phyloP scores from a whole-genome alignment of 2,113 vertebrate genomes.

The human (Homo sapiens) region GRCh38 chr2:47871501-47872000 shows the following conservation, averaged over 20 bases:
- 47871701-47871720: not conserved
- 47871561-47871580: slow-evolving; percentile 23
- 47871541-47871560: not conserved
- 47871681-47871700: not conserved
- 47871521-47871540: not conserved
- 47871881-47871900: not conserved
- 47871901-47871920: not conserved
- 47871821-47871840: not conserved
- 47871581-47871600: not conserved
- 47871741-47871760: not conserved
- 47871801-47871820: slow-evolving; percentile 8
- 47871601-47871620: not conserved
- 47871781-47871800: not conserved
- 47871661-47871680: not conserved
- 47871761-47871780: not conserved
- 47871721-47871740: not conserved
- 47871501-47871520: not conserved
- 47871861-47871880: not conserved
- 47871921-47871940: not conserved
- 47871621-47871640: not conserved
- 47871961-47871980: not conserved
- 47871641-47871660: not conserved
- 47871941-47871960: not conserved
- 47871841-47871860: not conserved
- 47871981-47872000: not conserved